Conservation (phyloP, 2,113 vertebrate species). For the Forbesichthys agassizii region DNA sequence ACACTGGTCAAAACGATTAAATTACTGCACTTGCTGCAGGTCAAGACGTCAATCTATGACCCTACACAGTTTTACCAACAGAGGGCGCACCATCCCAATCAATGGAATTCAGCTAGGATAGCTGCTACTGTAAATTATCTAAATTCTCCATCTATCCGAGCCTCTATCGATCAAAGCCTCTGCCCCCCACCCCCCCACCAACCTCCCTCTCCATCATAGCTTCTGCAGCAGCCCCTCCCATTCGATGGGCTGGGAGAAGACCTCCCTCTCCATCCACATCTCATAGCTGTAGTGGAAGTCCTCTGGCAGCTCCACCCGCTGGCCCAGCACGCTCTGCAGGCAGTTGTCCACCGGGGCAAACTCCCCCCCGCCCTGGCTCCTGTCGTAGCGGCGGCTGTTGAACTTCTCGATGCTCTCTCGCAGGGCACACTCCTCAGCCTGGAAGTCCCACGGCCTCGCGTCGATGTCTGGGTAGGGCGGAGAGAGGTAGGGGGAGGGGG, state of each 20-base stretch:
- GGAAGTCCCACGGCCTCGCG: constrained; percentile 97
- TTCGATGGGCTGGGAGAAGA: constrained; percentile 94
- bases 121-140: not conserved
- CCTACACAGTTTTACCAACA: too few relatives aligned
- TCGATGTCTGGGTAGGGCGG: constrained; percentile 83
- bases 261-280: constrained; percentile 96
- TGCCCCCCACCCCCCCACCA: not conserved
- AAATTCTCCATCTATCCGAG: not conserved
- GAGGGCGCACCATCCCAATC: not conserved
- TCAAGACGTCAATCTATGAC: too few relatives aligned
- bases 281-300: constrained; percentile 95
- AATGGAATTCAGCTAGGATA: not conserved
- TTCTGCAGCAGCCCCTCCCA: constrained; percentile 93
- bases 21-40: too few relatives aligned
- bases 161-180: constrained; percentile 1
- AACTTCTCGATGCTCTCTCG: constrained; percentile 94
- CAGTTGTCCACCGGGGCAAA: constrained; percentile 95
- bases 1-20: not conserved
- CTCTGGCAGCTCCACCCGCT: constrained; percentile 87
- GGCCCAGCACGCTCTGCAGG: constrained; percentile 94
- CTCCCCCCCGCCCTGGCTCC: constrained; percentile 80
- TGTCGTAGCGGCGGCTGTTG: constrained; percentile 90
- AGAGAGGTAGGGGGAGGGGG: not conserved
- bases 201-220: constrained; percentile 36
- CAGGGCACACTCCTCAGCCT: constrained; percentile 95